phyloP scores from a whole-genome alignment of 1,140 invertebrate genomes.

The Pantala flavescens region DNA sequence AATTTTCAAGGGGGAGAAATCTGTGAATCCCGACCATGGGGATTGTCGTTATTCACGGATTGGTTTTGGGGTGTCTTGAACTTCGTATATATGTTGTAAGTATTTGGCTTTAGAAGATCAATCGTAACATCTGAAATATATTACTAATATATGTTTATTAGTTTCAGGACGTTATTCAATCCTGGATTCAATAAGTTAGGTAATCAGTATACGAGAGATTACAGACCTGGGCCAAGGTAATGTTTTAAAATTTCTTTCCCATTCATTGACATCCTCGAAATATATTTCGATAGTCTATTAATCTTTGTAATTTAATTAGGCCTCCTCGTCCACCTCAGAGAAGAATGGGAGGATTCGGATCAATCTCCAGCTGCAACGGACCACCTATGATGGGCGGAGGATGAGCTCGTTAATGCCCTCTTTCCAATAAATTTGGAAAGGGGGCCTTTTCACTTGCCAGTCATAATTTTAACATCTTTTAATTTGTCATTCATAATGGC shows the following conservation, averaged over 20 bases:
- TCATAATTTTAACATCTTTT: background rate
- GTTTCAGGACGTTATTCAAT: background rate
- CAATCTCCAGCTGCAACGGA: background rate
- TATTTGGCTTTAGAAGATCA: background rate
- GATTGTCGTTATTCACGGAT: background rate
- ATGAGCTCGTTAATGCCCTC: background rate
- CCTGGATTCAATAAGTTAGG: background rate
- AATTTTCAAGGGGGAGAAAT: background rate
- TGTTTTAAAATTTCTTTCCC: background rate
- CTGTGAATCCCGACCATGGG: background rate
- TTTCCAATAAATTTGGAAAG: background rate
- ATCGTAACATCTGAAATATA: background rate
- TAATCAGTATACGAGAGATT: background rate
- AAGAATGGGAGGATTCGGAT: background rate
- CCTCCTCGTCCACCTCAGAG: background rate
- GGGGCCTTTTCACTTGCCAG: background rate
- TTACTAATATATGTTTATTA: background rate
- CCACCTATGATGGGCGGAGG: background rate
- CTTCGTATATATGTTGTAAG: constrained; percentile 2
- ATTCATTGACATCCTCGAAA: background rate
- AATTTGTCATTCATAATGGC: background rate
- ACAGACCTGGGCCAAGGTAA: background rate
- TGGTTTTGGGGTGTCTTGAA: background rate
- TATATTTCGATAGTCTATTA: background rate
- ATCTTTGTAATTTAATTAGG: background rate